These are phyloP conservation scores for Ptychoptera contaminata DNA, from an alignment of 2,888 invertebrate species.

Conservation along the genomic window DNA sequence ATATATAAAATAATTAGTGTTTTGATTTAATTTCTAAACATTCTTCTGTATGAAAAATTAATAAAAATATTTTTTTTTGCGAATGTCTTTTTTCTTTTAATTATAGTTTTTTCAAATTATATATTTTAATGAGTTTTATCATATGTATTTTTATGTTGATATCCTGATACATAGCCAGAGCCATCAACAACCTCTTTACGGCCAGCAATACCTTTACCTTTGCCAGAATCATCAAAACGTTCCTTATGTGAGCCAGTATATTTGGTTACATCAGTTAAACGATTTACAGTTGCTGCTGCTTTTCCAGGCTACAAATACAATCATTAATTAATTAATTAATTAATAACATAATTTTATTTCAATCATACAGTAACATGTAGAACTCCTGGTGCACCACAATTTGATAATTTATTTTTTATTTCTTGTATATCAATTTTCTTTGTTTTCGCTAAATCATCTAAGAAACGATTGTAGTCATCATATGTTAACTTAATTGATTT, in stretches of 20 bases:
- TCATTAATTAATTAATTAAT: neutral
- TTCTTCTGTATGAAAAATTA: too few species aligned
- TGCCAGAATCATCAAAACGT: slow-evolving; percentile 69
- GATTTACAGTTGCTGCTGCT: slow-evolving; percentile 36
- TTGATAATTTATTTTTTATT: slow-evolving; percentile 63
- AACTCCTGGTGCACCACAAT: slow-evolving; percentile 64
- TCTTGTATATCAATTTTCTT: slow-evolving; percentile 66
- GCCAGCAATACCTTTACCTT: slow-evolving; percentile 74
- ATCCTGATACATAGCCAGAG: slow-evolving; percentile 71
- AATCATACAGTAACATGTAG: slow-evolving; percentile 27
- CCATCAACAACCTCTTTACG: slow-evolving; percentile 57
- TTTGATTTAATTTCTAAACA: too few species aligned
- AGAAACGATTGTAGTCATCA: slow-evolving; percentile 68
- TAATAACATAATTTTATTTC: too few species aligned
- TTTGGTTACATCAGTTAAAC: slow-evolving; percentile 71
- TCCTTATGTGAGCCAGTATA: slow-evolving; percentile 81
- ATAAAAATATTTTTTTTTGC: too few species aligned
- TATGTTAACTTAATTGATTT: slow-evolving; percentile 62
- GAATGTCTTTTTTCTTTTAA: too few species aligned
- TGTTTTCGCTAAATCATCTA: slow-evolving; percentile 71
- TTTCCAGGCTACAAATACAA: slow-evolving; percentile 24
- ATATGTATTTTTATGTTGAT: slow-evolving; percentile 68
- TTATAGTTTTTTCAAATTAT: neutral
- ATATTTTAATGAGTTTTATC: slow-evolving; percentile 37
- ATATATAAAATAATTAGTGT: too few species aligned